Base-by-base conservation (phyloP, 2,113 vertebrate species). In the Sisor rabdophorus region DNA sequence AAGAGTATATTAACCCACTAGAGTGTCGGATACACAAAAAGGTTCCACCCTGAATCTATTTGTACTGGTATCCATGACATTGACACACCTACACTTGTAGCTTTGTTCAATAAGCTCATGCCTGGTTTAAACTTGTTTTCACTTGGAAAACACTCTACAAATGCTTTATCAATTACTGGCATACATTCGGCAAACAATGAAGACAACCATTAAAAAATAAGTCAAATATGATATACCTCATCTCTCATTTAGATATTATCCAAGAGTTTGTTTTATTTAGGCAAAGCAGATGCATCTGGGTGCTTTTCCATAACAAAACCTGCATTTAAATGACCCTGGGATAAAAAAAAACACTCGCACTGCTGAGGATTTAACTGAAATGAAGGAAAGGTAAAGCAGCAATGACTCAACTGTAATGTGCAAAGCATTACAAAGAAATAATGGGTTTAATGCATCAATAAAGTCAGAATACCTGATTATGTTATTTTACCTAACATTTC, bases 271-370 rank as follows among this genome's bases (percentile, higher is more conserved):
- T 36, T 64, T 65, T 73, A 40, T 69, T 79, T 76, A 82, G 73
- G 76, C 60, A 68, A 81, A 71, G 59, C 77, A 82, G 73, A 75
- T 81, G 80, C 76, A 80, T 79, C 78, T 80, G 78, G 77, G 79
- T 80, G 82, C 75, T 82, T 81, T 84, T 81, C 81, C 81, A 86
- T 73, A 81, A 79, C 82, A 82, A 79, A 60, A 73, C 70, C 19
- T 22, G 73, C 68, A 81, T 82, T 79, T 83, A 58, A 85, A 85
- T 83, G 79, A 71, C 55, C 56, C 1, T n/a, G n/a, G n/a, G n/a
- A 76, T 75, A 63, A 79, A 75, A 85, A 80, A 74, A 84, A 83
- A 85, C 84, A 85, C 26, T 32, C 30, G 71, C 70, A 79, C 69
- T 76, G 76, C 69, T 74, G 60, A 65, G 76, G 48, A 53, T 48